Evolutionary conservation across 53 echinoderm and acorn worm species (phyloP).

Genomic region (Mesocentrotus franciscanus): DNA sequence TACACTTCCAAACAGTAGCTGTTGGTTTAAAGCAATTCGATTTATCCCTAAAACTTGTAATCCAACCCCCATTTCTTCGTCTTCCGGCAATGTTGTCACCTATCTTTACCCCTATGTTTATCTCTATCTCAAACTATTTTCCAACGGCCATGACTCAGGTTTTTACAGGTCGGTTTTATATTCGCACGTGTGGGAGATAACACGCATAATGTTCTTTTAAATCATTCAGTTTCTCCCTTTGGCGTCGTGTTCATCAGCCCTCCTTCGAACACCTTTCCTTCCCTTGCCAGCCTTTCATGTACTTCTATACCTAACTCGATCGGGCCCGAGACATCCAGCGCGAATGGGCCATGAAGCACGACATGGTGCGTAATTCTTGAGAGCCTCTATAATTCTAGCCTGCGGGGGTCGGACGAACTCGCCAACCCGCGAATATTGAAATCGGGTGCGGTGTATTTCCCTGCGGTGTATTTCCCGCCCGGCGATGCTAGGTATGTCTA

Average conservation of each 20-base stretch:
- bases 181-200: background rate
- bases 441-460: background rate
- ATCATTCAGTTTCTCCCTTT: background rate
- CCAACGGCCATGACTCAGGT: background rate
- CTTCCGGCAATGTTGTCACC: no score
- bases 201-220: background rate
- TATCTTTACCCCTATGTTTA: no score
- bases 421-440: conserved; percentile 19
- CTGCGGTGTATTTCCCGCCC: background rate
- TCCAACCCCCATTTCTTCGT: no score
- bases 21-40: no score
- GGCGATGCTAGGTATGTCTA: background rate
- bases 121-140: background rate
- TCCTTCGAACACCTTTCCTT: background rate
- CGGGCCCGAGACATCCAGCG: background rate
- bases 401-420: background rate
- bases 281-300: background rate
- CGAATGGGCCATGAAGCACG: background rate
- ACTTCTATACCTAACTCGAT: background rate
- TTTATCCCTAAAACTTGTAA: no score
- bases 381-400: background rate
- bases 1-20: no score
- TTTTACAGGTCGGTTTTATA: background rate
- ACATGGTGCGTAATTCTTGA: background rate
- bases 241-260: background rate